Percentiles rank a stretch among this genome's conserved stretches.
These are phyloP conservation scores for Botia kubotai DNA, from an alignment of 2,797 vertebrate genomes.

Conservation along the genomic window DNA sequence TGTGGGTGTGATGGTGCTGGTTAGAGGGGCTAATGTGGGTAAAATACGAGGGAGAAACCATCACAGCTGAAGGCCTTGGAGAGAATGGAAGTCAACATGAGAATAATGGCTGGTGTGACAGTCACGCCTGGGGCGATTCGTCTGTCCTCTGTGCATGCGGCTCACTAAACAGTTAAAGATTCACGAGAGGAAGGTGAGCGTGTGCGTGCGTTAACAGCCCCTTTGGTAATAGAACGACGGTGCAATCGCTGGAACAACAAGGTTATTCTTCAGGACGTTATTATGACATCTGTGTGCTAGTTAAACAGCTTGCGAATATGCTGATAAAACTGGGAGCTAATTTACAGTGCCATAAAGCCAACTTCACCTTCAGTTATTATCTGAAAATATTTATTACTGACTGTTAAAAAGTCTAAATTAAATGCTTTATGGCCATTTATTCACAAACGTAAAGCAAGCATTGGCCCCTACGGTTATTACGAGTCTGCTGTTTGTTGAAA, in stretches of 20 bases:
- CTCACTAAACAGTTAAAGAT: constrained; percentile 67
- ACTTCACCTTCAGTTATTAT: constrained; percentile 72
- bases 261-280: constrained; percentile 70
- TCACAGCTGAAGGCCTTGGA: constrained; percentile 38
- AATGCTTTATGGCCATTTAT: constrained; percentile 71
- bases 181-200: constrained; percentile 47
- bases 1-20: constrained; percentile 4
- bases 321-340: constrained; percentile 69
- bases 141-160: constrained; percentile 44
- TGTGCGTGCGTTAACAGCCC: constrained; percentile 46
- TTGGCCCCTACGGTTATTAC: constrained; percentile 60
- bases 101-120: constrained; percentile 54
- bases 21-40: constrained; percentile 51
- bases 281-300: constrained; percentile 70
- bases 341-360: constrained; percentile 68
- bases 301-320: constrained; percentile 70
- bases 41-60: constrained; percentile 57
- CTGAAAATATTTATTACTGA: constrained; percentile 69
- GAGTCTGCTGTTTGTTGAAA: constrained; percentile 69
- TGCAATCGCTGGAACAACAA: constrained; percentile 65
- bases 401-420: constrained; percentile 70
- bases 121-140: constrained; percentile 57
- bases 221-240: constrained; percentile 56
- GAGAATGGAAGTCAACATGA: constrained; percentile 55
- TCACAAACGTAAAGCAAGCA: constrained; percentile 65